Evolutionary conservation across 1,140 invertebrate genomes (phyloP).

Genomic region (Dolichoris vasculosae): DNA sequence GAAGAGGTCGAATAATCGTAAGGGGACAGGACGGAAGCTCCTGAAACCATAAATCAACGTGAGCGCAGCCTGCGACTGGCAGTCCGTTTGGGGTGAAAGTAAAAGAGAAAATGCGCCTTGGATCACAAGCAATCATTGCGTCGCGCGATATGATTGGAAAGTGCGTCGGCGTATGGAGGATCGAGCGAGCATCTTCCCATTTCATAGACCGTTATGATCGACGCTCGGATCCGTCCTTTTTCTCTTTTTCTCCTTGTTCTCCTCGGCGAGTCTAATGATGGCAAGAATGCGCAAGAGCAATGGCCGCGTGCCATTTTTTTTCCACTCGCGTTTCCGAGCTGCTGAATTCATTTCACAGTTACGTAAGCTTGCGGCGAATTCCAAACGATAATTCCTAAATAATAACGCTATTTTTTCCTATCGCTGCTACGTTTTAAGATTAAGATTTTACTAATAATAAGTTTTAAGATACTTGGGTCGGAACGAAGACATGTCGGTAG

Average conservation of each 20-base stretch:
- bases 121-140: constrained; percentile 61
- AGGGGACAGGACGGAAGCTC: constrained; percentile 35
- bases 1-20: constrained; percentile 23
- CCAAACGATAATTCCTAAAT: too few relatives aligned
- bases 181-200: constrained; percentile 22
- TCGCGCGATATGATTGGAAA: constrained; percentile 61
- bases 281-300: constrained; percentile 18
- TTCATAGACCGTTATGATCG: constrained; percentile 17
- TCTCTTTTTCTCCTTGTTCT: background rate
- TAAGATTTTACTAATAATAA: too few relatives aligned
- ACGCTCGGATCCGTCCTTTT: background rate
- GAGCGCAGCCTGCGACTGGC: constrained; percentile 52
- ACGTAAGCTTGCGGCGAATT: background rate
- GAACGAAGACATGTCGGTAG: too few relatives aligned
- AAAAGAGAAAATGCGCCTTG: constrained; percentile 63
- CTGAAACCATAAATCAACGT: constrained; percentile 50
- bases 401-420: too few relatives aligned
- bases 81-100: constrained; percentile 59
- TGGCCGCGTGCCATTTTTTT: constrained; percentile 4
- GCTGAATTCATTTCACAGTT: background rate
- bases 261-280: background rate
- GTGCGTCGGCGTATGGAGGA: constrained; percentile 44
- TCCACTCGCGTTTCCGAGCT: background rate
- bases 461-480: too few relatives aligned
- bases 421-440: too few relatives aligned